Evolutionary conservation across 1,140 invertebrate species (phyloP).

Genomic region (Maconellicoccus hirsutus): DNA sequence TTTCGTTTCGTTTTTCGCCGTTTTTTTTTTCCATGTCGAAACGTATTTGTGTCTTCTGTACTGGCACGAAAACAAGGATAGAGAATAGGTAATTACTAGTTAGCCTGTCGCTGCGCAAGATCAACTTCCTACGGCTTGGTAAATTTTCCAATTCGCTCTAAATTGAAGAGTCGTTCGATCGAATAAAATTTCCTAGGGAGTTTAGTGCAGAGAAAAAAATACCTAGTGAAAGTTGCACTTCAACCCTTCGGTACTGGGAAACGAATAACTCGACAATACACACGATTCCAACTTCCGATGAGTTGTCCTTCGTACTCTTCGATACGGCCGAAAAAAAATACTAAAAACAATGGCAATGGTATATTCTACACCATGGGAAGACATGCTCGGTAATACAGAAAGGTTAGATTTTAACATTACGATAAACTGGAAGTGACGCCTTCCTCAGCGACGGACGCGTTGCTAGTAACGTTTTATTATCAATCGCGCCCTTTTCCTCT

Average conservation of each 20-base stretch:
- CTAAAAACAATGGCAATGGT: background rate
- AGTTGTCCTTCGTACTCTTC: background rate
- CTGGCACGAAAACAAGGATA: background rate
- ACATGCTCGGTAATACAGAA: background rate
- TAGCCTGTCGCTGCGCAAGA: background rate
- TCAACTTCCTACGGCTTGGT: slow-evolving; percentile 16
- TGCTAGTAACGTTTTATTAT: background rate
- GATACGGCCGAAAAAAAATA: background rate
- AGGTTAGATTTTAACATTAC: slow-evolving; percentile 4
- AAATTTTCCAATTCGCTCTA: background rate
- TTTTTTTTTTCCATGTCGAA: slow-evolving; percentile 9
- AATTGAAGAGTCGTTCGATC: too few species aligned
- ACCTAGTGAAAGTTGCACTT: too few species aligned
- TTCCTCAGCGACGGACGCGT: background rate
- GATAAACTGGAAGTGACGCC: slow-evolving; percentile 7
- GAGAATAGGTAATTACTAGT: slow-evolving; percentile 3
- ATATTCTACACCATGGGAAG: background rate
- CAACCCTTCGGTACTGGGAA: too few species aligned
- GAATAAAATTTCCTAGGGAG: too few species aligned
- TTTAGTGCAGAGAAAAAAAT: too few species aligned
- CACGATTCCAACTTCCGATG: background rate
- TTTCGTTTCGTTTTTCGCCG: background rate
- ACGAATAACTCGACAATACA: too few species aligned
- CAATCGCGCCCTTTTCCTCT: slow-evolving; percentile 6
- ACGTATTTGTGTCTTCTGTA: background rate